A percentile compares a stretch with the other conserved stretches of the same genome.
Conservation (phyloP, 2,113 vertebrate genomes). For the Emydura subglobosa region DNA sequence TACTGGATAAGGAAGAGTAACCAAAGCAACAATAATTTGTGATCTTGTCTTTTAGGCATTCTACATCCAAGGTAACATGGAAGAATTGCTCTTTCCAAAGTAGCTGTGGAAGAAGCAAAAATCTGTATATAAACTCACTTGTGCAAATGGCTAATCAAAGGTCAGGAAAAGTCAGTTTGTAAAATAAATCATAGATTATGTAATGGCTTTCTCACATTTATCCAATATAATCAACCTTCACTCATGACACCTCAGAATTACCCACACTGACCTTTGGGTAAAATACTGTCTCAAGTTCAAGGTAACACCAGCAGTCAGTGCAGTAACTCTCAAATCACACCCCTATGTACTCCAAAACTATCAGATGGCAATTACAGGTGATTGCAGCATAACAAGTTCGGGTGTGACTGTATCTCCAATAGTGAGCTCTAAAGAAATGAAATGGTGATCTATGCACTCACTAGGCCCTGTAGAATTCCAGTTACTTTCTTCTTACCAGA, state of each 20-base stretch:
- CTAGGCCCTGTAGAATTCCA: not conserved
- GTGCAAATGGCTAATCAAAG: not conserved
- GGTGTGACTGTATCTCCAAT: not conserved
- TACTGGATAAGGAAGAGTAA: not conserved
- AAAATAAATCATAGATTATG: not conserved
- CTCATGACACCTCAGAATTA: not conserved
- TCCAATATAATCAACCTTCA: not conserved
- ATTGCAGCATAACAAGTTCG: not conserved
- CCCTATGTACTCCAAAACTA: not conserved
- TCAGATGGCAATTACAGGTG: not conserved
- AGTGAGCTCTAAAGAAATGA: not conserved
- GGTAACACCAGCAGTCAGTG: not conserved
- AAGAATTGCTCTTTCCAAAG: not conserved
- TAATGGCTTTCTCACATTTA: not conserved
- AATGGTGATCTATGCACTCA: not conserved
- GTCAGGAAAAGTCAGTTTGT: not conserved
- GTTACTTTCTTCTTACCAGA: not conserved
- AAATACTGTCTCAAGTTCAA: not conserved
- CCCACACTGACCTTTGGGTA: not conserved
- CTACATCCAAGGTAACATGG: accelerated
- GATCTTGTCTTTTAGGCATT: not conserved
- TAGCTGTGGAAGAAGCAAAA: not conserved
- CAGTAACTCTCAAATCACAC: not conserved
- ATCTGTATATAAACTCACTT: not conserved
- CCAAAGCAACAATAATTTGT: not conserved